These are phyloP conservation scores for Brenthis daphne DNA, from an alignment of 2,888 invertebrate species.

Conservation along the genomic window DNA sequence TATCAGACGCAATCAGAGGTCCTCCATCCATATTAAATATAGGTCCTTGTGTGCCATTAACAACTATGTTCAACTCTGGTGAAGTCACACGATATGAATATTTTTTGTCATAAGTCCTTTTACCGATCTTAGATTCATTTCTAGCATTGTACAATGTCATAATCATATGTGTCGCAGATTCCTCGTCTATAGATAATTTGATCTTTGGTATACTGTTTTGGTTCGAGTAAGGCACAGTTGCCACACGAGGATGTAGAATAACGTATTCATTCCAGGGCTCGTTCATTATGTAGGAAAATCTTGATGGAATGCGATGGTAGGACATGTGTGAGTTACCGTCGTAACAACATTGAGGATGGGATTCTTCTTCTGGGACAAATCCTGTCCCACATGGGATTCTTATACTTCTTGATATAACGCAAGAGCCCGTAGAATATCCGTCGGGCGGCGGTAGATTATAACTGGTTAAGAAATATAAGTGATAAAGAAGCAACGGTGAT, in stretches of 20 bases:
- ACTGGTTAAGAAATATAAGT: constrained; percentile 54
- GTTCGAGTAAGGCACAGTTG: constrained; percentile 58
- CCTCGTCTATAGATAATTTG: constrained; percentile 64
- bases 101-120: constrained; percentile 52
- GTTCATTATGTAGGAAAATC: constrained; percentile 70
- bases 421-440: constrained; percentile 69
- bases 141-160: constrained; percentile 61
- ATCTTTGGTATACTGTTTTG: constrained; percentile 54
- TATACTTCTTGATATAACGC: constrained; percentile 54
- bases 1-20: constrained; percentile 81
- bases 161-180: constrained; percentile 61
- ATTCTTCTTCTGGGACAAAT: constrained; percentile 54
- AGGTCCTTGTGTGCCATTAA: constrained; percentile 53
- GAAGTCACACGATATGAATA: constrained; percentile 57
- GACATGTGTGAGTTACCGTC: constrained; percentile 65
- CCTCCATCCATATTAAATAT: constrained; percentile 81
- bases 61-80: constrained; percentile 59
- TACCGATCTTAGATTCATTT: constrained; percentile 46
- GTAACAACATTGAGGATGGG: constrained; percentile 78
- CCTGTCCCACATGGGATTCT: constrained; percentile 69
- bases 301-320: constrained; percentile 79
- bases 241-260: constrained; percentile 57
- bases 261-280: constrained; percentile 61
- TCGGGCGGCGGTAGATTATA: constrained; percentile 58
- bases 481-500: constrained; percentile 63